Percentiles rank a stretch among this genome's conserved stretches.
phyloP scores from a whole-genome alignment of 2,888 invertebrate species.

The Dioctria linearis region DNA sequence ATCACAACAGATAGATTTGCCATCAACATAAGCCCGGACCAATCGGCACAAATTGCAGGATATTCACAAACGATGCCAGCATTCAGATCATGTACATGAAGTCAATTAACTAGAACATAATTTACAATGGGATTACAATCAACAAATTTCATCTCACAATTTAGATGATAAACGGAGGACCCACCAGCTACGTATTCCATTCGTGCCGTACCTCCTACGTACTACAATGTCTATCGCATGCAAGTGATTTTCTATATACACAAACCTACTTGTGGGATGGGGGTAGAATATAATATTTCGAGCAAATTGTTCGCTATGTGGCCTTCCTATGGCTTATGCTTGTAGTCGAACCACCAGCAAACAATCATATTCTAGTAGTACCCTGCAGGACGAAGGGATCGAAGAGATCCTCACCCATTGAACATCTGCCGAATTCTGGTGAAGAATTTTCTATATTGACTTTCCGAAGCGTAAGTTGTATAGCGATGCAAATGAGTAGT shows the following conservation, averaged over 20 bases:
- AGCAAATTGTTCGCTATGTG: slow-evolving; percentile 24
- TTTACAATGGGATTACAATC: slow-evolving; percentile 59
- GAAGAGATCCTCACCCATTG: neutral
- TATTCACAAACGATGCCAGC: slow-evolving; percentile 36
- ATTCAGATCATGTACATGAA: slow-evolving; percentile 57
- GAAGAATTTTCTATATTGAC: neutral
- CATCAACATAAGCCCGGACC: slow-evolving; percentile 41
- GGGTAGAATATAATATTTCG: slow-evolving; percentile 13
- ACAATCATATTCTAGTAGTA: slow-evolving; percentile 2
- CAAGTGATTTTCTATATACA: too few relatives aligned
- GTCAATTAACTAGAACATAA: slow-evolving; percentile 59
- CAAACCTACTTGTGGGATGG: neutral
- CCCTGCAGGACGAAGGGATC: slow-evolving; percentile 30
- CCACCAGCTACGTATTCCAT: slow-evolving; percentile 11
- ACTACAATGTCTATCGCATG: too few relatives aligned
- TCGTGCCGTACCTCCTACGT: neutral
- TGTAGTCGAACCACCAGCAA: slow-evolving; percentile 6
- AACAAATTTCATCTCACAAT: slow-evolving; percentile 58
- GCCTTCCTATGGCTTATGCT: neutral
- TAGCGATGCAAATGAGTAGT: slow-evolving; percentile 31
- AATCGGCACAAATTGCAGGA: slow-evolving; percentile 49
- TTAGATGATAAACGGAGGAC: slow-evolving; percentile 55
- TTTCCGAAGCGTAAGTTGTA: slow-evolving; percentile 9
- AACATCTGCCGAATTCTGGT: slow-evolving; percentile 13
- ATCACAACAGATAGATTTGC: slow-evolving; percentile 31